phyloP scores from a whole-genome alignment of 2,797 vertebrate species.

The Falco berigora region DNA sequence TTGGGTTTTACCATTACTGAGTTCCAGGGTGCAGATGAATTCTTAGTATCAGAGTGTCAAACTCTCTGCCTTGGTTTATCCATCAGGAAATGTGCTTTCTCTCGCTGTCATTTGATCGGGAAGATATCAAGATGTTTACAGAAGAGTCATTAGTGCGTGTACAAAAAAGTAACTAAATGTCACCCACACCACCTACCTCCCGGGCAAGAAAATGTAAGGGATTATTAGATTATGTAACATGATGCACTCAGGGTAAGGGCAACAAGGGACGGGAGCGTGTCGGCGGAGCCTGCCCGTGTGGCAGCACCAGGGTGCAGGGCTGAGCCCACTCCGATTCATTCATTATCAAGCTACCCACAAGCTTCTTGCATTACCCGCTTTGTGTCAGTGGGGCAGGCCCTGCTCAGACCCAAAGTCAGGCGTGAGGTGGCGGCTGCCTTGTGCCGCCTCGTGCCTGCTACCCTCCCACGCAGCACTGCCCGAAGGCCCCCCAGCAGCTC shows the following conservation, averaged over 20 bases:
- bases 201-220: neutral
- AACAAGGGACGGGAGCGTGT: accelerated
- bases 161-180: neutral
- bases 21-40: neutral
- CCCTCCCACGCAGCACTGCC: neutral
- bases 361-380: too few relatives aligned
- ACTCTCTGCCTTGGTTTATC: neutral
- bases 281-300: accelerated
- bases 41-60: neutral
- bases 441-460: neutral
- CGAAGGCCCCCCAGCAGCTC: neutral
- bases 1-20: neutral
- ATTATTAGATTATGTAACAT: neutral
- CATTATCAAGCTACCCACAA: neutral
- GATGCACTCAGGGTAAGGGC: neutral
- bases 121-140: neutral
- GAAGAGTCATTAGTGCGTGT: neutral
- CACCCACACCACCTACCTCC: neutral
- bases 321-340: neutral
- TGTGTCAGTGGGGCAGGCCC: neutral
- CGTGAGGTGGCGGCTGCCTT: neutral
- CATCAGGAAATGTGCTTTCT: neutral
- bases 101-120: neutral
- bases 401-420: neutral
- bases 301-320: neutral